Evolutionary conservation across 2,797 vertebrate species (phyloP), one percentile per base, ranked within the genome.

Genomic region (Oryzias sinensis): DNA sequence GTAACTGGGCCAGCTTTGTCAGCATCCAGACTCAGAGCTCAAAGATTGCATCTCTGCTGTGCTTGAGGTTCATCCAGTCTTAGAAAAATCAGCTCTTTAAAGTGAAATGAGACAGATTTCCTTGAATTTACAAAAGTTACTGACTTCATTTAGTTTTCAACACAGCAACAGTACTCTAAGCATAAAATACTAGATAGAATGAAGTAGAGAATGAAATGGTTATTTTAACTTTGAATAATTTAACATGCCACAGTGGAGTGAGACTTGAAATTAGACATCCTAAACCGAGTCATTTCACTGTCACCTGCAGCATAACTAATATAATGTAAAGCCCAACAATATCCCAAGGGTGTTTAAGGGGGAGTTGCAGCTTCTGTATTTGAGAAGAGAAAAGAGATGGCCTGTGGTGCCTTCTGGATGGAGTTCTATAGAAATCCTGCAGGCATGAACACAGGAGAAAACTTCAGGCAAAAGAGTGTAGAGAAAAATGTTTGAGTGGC

Each of bases 1-100:
- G 69, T 61, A 76, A 72, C 43, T 78, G 79, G 58, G 76, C 29
- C 68, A 76, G 48, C 22, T 59, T 51, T 54, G 17, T 74, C 60
- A 70, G 65, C 59, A 6, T 68, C 25, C 14, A 42, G 9, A 74
- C 58, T 57, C 47, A 2, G 46, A 48, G 63, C 45, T 53, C 58
- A 45, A 45, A 33, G 43, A 68, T 44, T 45, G 22, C 27, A 46
- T 51, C 37, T 42, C 40, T 69, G 53, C 55, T 75, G 33, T 72
- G 72, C 49, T 68, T 0, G 17, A 53, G 52, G 56, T 64, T 61
- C 65, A 44, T 14, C 46, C 53, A 37, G 11, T 37, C 9, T 37
- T 37, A 37, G 33, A n/a, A 43, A 65, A 59, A 49, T 48, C 7
- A 51, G n/a, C 29, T 43, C 3, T 41, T 72, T 45, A 14, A 50